phyloP scores from a whole-genome alignment of 2,888 invertebrate species.

The Aphrophora alni region DNA sequence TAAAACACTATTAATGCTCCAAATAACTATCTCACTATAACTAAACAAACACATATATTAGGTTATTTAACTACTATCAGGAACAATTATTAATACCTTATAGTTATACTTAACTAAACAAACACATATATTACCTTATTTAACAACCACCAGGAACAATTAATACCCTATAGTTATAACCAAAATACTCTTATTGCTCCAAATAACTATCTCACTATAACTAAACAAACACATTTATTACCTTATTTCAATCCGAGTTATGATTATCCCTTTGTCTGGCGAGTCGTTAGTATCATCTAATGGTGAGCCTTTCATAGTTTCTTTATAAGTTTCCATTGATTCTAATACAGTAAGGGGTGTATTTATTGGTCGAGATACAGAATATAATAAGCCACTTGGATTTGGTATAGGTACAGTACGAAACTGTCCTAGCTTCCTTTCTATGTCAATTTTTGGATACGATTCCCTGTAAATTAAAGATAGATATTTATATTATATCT shows the following conservation, averaged over 20 bases:
- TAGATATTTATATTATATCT: background rate
- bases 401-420: constrained; percentile 63
- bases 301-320: background rate
- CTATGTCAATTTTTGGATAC: constrained; percentile 67
- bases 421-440: constrained; percentile 67
- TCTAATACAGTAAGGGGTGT: constrained; percentile 19
- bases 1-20: too few relatives aligned
- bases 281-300: too few relatives aligned
- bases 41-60: too few relatives aligned
- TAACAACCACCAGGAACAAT: too few relatives aligned
- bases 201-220: too few relatives aligned
- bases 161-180: too few relatives aligned
- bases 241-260: background rate
- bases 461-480: constrained; percentile 58
- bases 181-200: too few relatives aligned
- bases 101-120: too few relatives aligned
- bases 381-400: constrained; percentile 46
- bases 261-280: background rate
- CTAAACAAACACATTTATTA: background rate
- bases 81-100: too few relatives aligned
- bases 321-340: constrained; percentile 11
- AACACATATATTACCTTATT: too few relatives aligned
- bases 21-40: too few relatives aligned
- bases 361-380: constrained; percentile 10
- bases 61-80: too few relatives aligned